phyloP scores from a whole-genome alignment of 2,797 vertebrate genomes.

The Halcyon smyrnensis region DNA sequence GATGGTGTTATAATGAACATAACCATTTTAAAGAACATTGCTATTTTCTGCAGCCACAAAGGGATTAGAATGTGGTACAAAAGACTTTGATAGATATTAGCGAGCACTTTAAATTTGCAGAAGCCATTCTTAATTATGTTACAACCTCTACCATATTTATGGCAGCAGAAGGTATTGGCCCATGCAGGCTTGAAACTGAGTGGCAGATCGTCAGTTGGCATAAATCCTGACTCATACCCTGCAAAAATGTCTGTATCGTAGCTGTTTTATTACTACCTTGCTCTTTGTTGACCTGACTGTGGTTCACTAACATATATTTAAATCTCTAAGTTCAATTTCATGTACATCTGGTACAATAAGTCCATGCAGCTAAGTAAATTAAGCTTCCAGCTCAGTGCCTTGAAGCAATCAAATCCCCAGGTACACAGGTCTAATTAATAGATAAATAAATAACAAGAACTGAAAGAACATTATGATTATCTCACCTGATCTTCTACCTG shows the following conservation, averaged over 20 bases:
- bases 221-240: background rate
- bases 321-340: background rate
- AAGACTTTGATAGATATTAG: background rate
- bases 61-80: background rate
- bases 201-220: background rate
- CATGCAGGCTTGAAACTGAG: background rate
- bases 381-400: background rate
- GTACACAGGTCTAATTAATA: conserved; percentile 36
- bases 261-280: background rate
- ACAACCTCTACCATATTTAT: background rate
- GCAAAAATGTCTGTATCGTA: background rate
- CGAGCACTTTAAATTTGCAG: background rate
- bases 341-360: background rate
- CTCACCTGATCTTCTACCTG: conserved; percentile 9
- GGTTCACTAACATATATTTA: background rate
- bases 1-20: background rate
- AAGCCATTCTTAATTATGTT: background rate
- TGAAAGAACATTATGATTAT: conserved; percentile 24
- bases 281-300: background rate
- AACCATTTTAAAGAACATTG: background rate
- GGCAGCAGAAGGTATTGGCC: background rate
- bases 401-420: background rate
- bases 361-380: background rate
- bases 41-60: background rate
- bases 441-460: conserved; percentile 46